Evolutionary conservation across 2,888 invertebrate genomes (phyloP), one percentile per base, ranked within the genome.

Genomic region (Tromatobia lineatoria): DNA sequence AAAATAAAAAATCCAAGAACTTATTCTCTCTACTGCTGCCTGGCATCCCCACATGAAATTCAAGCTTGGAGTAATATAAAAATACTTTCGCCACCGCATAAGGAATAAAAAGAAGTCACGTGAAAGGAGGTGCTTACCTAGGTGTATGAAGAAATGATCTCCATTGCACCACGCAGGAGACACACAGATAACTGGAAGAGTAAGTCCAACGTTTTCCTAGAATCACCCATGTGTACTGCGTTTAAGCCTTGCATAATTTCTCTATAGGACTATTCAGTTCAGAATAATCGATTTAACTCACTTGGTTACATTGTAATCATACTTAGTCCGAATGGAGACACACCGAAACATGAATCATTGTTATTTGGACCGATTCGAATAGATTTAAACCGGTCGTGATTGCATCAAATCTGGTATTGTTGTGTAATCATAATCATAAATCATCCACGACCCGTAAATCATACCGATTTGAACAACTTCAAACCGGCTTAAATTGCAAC

Each of bases 1-100:
- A 52, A 45, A 67, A 57, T 45, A 69, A 29, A 50, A 69, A 77
- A 69, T 47, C 57, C 29, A 47, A 61, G 23, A 8, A 50, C 47
- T 34, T n/a, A 50, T 23, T 34, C 47, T 59, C 59, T 25, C 34
- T 20, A 8, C 15, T 66, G 15, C 61, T 13, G 25, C n/a, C 11
- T 47, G 29, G 57, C 25, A 29, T 38, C 10, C 10, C 20, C 11
- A 59, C 8, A 7, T 42, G 20, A 77, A 50, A 34, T 64, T 47
- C 61, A 25, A 18, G 42, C 23, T n/a, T 11, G 70, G 7, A 20
- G 20, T 13, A 11, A 54, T 59, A 57, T 67, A n/a, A 67, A 77
- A 45, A 45, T 67, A 57, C 20, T 75, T 75, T 29, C 20, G 47
- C 3, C 29, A 77, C 57, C 20, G 45, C 45, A 57, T 13, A 25